Evolutionary conservation across 2,797 vertebrate genomes (phyloP).

Genomic region (Epinephelus malabaricus): DNA sequence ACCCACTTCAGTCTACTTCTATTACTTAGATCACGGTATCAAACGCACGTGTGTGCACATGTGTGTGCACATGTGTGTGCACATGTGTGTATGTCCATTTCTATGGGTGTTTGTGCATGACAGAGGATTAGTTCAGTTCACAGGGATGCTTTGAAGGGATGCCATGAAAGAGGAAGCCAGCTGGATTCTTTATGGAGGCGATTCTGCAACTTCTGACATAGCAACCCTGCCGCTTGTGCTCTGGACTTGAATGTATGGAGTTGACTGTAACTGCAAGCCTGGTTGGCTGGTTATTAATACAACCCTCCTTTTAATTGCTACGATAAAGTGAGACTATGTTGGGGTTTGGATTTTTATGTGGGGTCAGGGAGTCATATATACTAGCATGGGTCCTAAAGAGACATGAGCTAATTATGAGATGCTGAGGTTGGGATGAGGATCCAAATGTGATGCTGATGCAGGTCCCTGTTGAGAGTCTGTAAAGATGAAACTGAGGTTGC

Average conservation of each 20-base stretch:
- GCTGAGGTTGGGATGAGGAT: slow-evolving; percentile 16
- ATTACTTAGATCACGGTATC: slow-evolving; percentile 34
- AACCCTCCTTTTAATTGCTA: slow-evolving; percentile 15
- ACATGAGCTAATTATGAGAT: slow-evolving; percentile 13
- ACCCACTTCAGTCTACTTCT: slow-evolving; percentile 44
- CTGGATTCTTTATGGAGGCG: slow-evolving; percentile 54
- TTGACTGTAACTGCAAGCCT: slow-evolving; percentile 13
- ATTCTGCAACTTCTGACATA: slow-evolving; percentile 45
- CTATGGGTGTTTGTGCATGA: slow-evolving; percentile 49
- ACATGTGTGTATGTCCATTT: slow-evolving; percentile 28
- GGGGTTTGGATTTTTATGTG: slow-evolving; percentile 11
- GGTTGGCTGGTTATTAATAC: slow-evolving; percentile 14
- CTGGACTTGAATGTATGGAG: slow-evolving; percentile 37
- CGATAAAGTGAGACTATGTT: background rate
- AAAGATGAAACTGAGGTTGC: slow-evolving; percentile 14
- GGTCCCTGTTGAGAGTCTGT: background rate
- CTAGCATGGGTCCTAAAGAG: background rate
- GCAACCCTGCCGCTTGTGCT: slow-evolving; percentile 38
- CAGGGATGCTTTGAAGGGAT: slow-evolving; percentile 62
- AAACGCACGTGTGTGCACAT: slow-evolving; percentile 23
- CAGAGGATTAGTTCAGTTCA: slow-evolving; percentile 60
- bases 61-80: slow-evolving; percentile 10
- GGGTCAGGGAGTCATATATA: slow-evolving; percentile 1
- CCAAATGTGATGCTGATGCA: slow-evolving; percentile 6
- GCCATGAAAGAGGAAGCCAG: slow-evolving; percentile 56